phyloP scores from a whole-genome alignment of 2,888 invertebrate genomes.

The Synanthedon formicaeformis region DNA sequence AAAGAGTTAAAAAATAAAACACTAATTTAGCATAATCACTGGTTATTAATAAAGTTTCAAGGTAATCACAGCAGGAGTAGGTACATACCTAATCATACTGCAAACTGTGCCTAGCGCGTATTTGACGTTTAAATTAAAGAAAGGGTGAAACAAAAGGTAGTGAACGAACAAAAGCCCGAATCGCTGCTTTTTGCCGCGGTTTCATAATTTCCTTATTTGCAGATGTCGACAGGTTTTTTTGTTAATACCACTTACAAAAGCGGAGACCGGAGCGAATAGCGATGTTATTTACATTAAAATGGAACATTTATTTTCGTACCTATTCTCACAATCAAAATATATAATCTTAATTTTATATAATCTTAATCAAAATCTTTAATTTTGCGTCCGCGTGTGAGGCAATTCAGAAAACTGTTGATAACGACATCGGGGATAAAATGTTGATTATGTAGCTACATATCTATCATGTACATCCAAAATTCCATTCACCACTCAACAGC shows the following conservation, averaged over 20 bases:
- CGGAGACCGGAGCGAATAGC: conserved; percentile 18
- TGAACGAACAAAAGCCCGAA: conserved; percentile 44
- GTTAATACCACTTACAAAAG: conserved; percentile 28
- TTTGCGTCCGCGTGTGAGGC: too few species aligned
- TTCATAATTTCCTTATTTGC: conserved; percentile 61
- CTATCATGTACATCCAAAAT: too few species aligned
- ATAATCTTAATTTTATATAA: too few species aligned
- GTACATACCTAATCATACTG: not conserved
- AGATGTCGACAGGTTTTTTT: conserved; percentile 43
- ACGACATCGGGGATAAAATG: too few species aligned
- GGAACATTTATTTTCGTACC: not conserved
- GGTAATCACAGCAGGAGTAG: too few species aligned
- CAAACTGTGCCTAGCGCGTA: conserved; percentile 1
- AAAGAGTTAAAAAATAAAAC: too few species aligned
- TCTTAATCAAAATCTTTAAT: too few species aligned
- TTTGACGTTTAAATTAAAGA: conserved; percentile 50
- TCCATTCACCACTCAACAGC: too few species aligned
- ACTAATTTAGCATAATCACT: too few species aligned
- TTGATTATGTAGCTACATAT: too few species aligned
- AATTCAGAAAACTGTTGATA: too few species aligned
- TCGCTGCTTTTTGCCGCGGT: conserved; percentile 40
- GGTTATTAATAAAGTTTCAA: too few species aligned
- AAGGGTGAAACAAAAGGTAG: conserved; percentile 49
- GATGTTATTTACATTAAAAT: conserved; percentile 38
- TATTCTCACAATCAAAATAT: not conserved